Conservation (phyloP, 2,888 invertebrate genomes). For the Diogma glabrata region DNA sequence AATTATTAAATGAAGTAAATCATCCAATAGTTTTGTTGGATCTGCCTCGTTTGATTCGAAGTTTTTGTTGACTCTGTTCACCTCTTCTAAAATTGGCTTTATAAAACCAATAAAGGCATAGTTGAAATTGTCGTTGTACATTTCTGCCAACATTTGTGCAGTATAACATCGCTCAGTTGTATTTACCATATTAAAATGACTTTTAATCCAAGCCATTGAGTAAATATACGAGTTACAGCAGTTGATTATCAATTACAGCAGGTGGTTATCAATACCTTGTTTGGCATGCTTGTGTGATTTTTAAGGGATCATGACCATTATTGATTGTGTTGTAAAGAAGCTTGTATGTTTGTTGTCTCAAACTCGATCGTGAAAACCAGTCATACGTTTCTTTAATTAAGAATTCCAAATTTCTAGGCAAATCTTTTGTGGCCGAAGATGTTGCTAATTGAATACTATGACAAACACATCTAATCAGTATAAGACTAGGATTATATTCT, state of each 20-base stretch:
- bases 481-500: neutral
- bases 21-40: slow-evolving; percentile 17
- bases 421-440: neutral
- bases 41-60: slow-evolving; percentile 20
- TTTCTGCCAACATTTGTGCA: neutral
- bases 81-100: slow-evolving; percentile 3
- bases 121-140: neutral
- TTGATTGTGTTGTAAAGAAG: slow-evolving; percentile 20
- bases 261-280: slow-evolving; percentile 23
- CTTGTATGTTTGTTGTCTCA: slow-evolving; percentile 17
- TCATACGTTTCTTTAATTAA: slow-evolving; percentile 18
- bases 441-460: slow-evolving; percentile 3
- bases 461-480: slow-evolving; percentile 6
- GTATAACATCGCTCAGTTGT: neutral
- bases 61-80: slow-evolving; percentile 16
- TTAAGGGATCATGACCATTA: slow-evolving; percentile 21
- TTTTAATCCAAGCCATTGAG: slow-evolving; percentile 7
- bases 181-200: neutral
- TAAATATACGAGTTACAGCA: neutral
- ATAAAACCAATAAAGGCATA: neutral
- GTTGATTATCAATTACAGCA: no score
- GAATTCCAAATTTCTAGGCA: slow-evolving; percentile 7
- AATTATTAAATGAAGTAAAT: neutral
- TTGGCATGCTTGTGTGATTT: slow-evolving; percentile 18
- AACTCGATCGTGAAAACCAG: neutral